These are phyloP conservation scores for Oncopodura yosiiana DNA, from an alignment of 1,140 invertebrate genomes.

Conservation along the genomic window DNA sequence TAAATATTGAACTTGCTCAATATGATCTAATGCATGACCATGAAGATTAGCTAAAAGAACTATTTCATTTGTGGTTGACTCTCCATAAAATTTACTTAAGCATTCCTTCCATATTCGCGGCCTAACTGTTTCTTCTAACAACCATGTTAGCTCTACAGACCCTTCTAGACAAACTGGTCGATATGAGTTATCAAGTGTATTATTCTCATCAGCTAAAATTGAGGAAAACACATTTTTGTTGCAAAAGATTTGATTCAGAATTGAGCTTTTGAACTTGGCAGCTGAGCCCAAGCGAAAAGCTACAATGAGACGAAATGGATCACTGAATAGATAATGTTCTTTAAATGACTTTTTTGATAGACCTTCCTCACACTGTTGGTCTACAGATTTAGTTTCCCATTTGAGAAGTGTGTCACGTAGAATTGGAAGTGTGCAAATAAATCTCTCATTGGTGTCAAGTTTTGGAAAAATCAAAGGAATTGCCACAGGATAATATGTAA, in stretches of 20 bases:
- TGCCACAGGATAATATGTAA: no score
- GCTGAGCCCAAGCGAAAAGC: not conserved
- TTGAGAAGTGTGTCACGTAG: no score
- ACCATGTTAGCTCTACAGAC: not conserved
- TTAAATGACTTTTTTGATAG: not conserved
- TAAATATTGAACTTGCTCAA: not conserved
- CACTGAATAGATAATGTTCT: not conserved
- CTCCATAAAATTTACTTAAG: no score
- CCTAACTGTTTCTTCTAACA: not conserved
- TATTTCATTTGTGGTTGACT: not conserved
- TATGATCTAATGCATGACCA: constrained; percentile 2
- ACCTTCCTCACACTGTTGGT: no score
- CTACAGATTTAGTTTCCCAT: no score
- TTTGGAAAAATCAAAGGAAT: no score
- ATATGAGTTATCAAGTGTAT: not conserved
- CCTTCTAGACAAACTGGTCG: constrained; percentile 1
- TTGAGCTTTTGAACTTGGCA: not conserved
- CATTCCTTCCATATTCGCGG: not conserved
- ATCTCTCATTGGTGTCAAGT: no score
- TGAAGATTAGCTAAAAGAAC: constrained; percentile 9
- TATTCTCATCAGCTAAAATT: not conserved
- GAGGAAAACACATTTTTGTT: not conserved
- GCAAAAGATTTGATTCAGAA: not conserved
- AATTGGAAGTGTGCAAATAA: no score
- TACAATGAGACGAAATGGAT: constrained; percentile 2